Evolutionary conservation across 2,113 vertebrate species (phyloP), one percentile per base, ranked within the genome.

Genomic region (Halichoerus grypus): DNA sequence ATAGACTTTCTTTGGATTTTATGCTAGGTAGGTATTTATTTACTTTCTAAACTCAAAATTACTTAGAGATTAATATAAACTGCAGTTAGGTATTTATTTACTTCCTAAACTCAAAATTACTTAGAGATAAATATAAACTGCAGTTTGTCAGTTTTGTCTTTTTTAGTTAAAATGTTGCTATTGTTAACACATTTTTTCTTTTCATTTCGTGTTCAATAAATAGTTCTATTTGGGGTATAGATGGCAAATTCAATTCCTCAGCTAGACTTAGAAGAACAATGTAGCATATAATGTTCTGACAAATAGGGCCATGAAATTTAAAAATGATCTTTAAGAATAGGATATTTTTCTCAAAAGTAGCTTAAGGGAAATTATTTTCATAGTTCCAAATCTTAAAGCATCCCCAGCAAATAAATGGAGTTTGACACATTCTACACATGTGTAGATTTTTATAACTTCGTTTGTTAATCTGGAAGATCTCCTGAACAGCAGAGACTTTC

Each of bases 361-460:
- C 51, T 77, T 94, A 92, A 94, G 6, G 46, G 12, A 96, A 92
- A 95, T 81, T 4, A 74, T 85, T 92, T 96, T 88, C 31, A 39
- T 90, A 79, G 19, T 74, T 97, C 19, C 84, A 84, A 95, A 96
- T 72, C 74, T 95, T 95, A 92, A 91, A 97, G 39, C 16, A 28
- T 51, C 57, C 90, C 15, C 39, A 88, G 22, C 10, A 94, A 96
- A 76, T 92, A 63, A 88, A 95, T 59, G 42, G 36, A 94, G 18
- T 26, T 59, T 97, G 90, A 72, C 77, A 57, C 11, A 85, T 67
- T 88, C 39, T 79, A 19, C 51, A 39, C 36, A 26, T 67, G 26
- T 86, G 21, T 31, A 94, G 7, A 67, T 72, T 89, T 90, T 93
- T 88, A 94, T 81, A 96, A 55, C 24, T 94, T 92, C 4, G 3